Percentiles rank a stretch among this genome's conserved stretches.
These are phyloP conservation scores for Nyctibius bracteatus DNA, from an alignment of 2,113 vertebrate species.

Conservation along the genomic window DNA sequence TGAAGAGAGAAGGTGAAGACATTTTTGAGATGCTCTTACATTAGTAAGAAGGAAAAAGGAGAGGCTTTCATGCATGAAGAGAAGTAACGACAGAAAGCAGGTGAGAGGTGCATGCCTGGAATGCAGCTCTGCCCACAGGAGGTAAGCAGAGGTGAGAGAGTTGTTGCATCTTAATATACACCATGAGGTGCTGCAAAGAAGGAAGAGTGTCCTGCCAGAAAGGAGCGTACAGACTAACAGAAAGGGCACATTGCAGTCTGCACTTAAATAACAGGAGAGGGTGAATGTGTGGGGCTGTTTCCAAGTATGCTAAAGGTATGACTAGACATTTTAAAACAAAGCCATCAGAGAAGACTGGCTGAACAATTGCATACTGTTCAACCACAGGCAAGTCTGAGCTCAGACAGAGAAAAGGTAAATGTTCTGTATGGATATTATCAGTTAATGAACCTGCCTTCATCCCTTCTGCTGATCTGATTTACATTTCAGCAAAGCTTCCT, in stretches of 20 bases:
- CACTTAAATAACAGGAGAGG: background rate
- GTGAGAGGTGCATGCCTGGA: background rate
- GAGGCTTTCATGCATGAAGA: conserved; percentile 22
- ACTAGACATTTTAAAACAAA: background rate
- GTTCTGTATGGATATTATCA: background rate
- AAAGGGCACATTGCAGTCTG: background rate
- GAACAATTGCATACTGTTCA: background rate
- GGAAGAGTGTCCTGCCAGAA: background rate
- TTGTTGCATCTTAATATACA: background rate
- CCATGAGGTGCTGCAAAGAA: background rate
- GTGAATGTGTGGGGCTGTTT: background rate
- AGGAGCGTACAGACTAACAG: background rate
- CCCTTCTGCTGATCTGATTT: background rate
- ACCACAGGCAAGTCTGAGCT: background rate
- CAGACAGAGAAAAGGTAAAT: background rate
- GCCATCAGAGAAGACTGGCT: background rate
- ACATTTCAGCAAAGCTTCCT: background rate
- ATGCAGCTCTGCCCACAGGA: background rate
- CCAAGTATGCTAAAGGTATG: accelerated
- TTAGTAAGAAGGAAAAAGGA: background rate
- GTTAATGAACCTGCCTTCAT: background rate
- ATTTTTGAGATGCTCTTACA: background rate
- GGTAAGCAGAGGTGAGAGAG: background rate
- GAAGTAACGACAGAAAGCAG: background rate
- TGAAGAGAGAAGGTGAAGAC: background rate